Evolutionary conservation across 2,113 vertebrate species (phyloP).

Genomic region (Pachyramphus minor): DNA sequence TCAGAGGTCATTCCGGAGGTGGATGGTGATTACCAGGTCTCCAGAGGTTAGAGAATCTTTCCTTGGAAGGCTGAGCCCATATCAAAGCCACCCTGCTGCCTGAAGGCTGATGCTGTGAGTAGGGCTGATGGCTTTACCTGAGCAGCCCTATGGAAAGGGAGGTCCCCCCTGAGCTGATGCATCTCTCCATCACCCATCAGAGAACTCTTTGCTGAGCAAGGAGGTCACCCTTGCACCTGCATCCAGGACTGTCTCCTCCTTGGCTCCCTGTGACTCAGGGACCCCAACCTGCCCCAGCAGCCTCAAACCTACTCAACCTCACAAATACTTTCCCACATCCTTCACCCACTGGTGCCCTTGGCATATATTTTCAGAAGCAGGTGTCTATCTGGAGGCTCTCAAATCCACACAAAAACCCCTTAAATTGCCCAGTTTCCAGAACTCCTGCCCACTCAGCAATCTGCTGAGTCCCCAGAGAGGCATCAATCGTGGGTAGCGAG

Average conservation of each 20-base stretch:
- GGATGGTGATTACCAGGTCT: neutral
- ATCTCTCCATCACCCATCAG: neutral
- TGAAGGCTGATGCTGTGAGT: neutral
- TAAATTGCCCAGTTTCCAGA: neutral
- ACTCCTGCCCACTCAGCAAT: neutral
- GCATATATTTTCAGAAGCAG: neutral
- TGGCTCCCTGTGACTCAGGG: neutral
- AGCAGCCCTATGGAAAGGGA: neutral
- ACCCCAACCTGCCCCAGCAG: neutral
- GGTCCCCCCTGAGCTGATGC: neutral
- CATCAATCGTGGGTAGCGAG: neutral
- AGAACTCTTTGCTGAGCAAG: neutral
- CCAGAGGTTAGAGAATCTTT: neutral
- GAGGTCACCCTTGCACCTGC: neutral
- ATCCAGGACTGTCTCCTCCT: neutral
- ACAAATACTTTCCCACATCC: neutral
- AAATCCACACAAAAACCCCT: neutral
- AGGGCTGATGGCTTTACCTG: neutral
- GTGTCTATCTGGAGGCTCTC: neutral
- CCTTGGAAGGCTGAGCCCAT: neutral
- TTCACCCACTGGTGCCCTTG: neutral
- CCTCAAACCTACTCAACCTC: neutral
- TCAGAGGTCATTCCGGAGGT: neutral
- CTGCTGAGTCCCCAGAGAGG: rapidly evolving
- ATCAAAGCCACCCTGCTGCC: neutral